Conservation (phyloP, 2,888 invertebrate species). For the Geophilus truncorum region DNA sequence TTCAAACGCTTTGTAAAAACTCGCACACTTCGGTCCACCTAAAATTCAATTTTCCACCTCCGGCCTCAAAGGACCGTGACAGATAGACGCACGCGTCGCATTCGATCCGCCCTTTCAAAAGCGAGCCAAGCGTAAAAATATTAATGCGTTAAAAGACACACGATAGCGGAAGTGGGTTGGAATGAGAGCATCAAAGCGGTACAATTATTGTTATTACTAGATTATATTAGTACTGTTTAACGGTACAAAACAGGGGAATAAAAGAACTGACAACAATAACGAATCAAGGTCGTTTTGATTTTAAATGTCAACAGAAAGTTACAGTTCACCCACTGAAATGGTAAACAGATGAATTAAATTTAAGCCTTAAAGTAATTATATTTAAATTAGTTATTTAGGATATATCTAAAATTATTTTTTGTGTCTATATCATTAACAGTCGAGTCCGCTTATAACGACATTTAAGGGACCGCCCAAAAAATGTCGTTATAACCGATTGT, state of each 20-base stretch:
- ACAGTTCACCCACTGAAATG: too few relatives aligned
- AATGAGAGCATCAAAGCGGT: not conserved
- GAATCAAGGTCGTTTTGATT: not conserved
- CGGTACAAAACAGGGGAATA: not conserved
- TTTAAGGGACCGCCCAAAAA: too few relatives aligned
- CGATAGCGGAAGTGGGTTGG: slow-evolving; percentile 3
- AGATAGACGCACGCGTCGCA: not conserved
- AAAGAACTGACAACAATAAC: not conserved
- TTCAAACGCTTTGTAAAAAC: slow-evolving; percentile 7
- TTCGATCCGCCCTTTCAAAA: not conserved
- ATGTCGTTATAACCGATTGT: too few relatives aligned
- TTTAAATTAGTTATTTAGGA: too few relatives aligned
- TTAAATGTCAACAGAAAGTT: too few relatives aligned
- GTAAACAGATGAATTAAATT: too few relatives aligned
- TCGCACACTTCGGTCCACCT: not conserved
- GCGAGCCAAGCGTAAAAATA: not conserved
- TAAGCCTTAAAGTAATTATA: too few relatives aligned
- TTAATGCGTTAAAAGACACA: not conserved
- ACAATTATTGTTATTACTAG: not conserved
- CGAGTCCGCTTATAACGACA: too few relatives aligned
- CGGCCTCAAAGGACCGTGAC: not conserved
- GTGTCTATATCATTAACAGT: too few relatives aligned
- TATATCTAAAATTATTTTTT: too few relatives aligned
- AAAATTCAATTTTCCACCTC: slow-evolving; percentile 11
- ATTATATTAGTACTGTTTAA: not conserved